Evolutionary conservation across 2,797 vertebrate species (phyloP).

Genomic region (Alouatta caraya): DNA sequence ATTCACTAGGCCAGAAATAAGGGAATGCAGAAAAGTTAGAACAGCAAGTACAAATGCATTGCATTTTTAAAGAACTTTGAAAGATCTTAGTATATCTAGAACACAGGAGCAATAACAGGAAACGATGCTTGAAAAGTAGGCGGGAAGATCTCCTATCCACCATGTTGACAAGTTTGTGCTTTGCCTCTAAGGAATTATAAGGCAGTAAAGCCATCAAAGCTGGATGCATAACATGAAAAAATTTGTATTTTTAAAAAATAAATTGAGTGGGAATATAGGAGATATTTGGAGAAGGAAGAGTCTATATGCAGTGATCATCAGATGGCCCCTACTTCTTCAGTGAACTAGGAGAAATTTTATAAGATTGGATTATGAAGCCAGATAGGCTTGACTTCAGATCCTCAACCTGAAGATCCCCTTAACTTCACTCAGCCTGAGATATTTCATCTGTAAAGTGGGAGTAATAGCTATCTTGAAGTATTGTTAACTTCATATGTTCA

Average conservation of each 20-base stretch:
- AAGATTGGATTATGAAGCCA: neutral
- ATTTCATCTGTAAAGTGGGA: neutral
- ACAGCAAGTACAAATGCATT: neutral
- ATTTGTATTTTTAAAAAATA: conserved; percentile 14
- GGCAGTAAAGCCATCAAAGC: neutral
- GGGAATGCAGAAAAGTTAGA: neutral
- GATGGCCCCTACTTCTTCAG: neutral
- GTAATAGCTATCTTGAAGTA: neutral
- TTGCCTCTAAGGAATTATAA: neutral
- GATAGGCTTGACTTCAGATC: neutral
- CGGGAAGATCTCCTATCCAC: neutral
- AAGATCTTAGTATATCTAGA: conserved; percentile 1
- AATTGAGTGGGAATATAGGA: neutral
- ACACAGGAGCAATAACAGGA: neutral
- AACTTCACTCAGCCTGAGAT: neutral
- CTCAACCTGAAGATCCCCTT: neutral
- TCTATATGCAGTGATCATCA: neutral
- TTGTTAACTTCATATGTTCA: neutral
- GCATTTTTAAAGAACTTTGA: neutral
- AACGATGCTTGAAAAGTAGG: neutral
- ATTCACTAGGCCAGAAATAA: neutral
- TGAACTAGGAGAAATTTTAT: neutral
- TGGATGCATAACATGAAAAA: neutral
- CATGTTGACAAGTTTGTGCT: neutral
- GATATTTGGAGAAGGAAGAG: neutral